These are phyloP conservation scores for Monarcha castaneiventris DNA, from an alignment of 2,113 vertebrate species.

Conservation along the genomic window DNA sequence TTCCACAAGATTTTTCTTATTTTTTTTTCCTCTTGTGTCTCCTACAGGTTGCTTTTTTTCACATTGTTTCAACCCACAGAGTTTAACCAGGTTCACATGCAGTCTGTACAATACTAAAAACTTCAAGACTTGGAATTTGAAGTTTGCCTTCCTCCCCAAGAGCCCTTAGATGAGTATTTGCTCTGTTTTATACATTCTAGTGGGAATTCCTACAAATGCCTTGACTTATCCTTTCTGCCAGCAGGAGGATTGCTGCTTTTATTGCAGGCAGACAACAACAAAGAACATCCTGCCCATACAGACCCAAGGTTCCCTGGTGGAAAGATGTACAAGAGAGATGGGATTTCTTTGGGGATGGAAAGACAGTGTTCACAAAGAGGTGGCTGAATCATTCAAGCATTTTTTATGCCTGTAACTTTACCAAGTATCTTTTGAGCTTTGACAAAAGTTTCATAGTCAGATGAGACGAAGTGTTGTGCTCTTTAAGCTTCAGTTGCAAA, in stretches of 20 bases:
- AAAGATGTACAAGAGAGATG: neutral
- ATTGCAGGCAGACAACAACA: neutral
- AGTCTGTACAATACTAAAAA: neutral
- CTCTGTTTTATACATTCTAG: conserved; percentile 10
- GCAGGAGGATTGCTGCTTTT: neutral
- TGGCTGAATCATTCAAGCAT: conserved; percentile 1
- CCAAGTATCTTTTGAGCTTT: neutral
- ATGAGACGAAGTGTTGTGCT: neutral
- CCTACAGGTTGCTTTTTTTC: neutral
- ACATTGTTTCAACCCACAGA: neutral
- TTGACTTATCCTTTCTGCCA: conserved; percentile 40
- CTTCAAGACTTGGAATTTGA: neutral
- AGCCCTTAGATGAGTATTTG: neutral
- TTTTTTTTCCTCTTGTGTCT: neutral
- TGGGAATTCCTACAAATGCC: conserved; percentile 33
- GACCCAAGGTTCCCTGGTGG: neutral
- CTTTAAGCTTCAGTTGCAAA: neutral
- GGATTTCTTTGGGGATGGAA: conserved; percentile 5
- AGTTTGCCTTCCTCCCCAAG: neutral
- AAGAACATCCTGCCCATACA: neutral
- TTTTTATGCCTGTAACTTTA: neutral
- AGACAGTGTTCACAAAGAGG: neutral
- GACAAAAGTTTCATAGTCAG: neutral
- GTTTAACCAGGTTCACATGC: neutral
- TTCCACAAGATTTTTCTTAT: neutral